Base-by-base conservation (phyloP, 92 coral and sea anemone genomes). In the Parazoanthus atlanticus region DNA sequence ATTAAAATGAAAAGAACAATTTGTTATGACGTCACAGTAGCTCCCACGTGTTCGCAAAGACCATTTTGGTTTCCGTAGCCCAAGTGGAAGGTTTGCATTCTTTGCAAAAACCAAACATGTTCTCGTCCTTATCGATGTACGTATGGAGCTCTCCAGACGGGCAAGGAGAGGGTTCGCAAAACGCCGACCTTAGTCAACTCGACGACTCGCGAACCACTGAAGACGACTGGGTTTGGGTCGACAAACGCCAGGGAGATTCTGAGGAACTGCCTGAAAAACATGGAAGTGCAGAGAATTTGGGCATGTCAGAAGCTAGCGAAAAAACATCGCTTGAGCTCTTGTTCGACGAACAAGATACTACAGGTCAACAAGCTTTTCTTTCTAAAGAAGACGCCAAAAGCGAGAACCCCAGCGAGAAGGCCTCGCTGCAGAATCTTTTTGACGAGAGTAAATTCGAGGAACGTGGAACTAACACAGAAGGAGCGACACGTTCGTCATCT, bases 211-310 rank as follows among this genome's bases (percentile, higher is more conserved):
- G 76, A 75, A 90, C 93, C n/a, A 91, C 87, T 58, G 91, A 94
- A 15, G 96, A 89, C 19, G 99, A 91, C 72, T 97, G 99, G 99
- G 98, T 97, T n/a, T 95, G 94, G 89, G 93, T 97, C 26, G 94
- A 95, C 64, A 91, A 91, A 47, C 88, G 88, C 31, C 79, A 43
- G 23, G 86, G 93, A 83, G 91, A 88, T 84, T 77, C 73, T 43
- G 90, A 81, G 2, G 88, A 88, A 29, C 28, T 70, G 12, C 87
- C 87, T 67, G 78, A 71, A 84, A 41, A 69, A 69, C 11, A 41
- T 13, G 76, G 28, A 10, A 43, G 41, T 1, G 65, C 78, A 19
- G 87, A 41, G 43, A 38, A 32, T 11, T n/a, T 38, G 74, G 32
- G 10, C 17, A 77, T 41, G 26, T 58, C 21, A 25, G 89, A 75